phyloP scores from a whole-genome alignment of 2,888 invertebrate species.

The Seira sanloemensis region DNA sequence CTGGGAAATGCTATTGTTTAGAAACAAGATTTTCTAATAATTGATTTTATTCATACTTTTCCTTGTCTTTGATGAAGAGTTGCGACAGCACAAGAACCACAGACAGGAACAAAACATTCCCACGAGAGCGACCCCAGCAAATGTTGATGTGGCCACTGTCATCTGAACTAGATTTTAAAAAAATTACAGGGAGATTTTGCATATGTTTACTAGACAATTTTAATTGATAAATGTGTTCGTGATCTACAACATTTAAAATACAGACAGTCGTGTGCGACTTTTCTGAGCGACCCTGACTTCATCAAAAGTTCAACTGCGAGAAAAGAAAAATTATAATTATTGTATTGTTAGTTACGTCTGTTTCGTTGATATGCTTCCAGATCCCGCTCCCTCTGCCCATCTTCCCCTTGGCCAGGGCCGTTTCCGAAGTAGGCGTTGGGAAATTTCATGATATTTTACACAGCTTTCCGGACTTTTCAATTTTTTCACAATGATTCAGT shows the following conservation, averaged over 20 bases:
- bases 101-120: constrained; percentile 58
- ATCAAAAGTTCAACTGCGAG: too few relatives aligned
- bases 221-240: background rate
- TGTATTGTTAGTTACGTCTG: constrained; percentile 27
- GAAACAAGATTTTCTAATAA: too few relatives aligned
- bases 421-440: constrained; percentile 48
- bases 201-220: background rate
- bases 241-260: background rate
- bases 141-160: constrained; percentile 57
- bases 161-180: constrained; percentile 37
- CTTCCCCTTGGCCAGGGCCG: constrained; percentile 36
- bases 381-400: constrained; percentile 28
- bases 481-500: too few relatives aligned
- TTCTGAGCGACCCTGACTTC: constrained; percentile 26
- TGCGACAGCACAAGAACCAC: constrained; percentile 49
- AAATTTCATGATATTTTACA: background rate
- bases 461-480: too few relatives aligned
- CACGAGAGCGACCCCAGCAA: constrained; percentile 51
- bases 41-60: constrained; percentile 51
- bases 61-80: constrained; percentile 48
- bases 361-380: constrained; percentile 31
- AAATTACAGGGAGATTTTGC: background rate
- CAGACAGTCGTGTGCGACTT: background rate
- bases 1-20: too few relatives aligned
- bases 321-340: constrained; percentile 1